Evolutionary conservation across 2,888 invertebrate genomes (phyloP), one percentile per base, ranked within the genome.

Genomic region (Lathronympha strigana): DNA sequence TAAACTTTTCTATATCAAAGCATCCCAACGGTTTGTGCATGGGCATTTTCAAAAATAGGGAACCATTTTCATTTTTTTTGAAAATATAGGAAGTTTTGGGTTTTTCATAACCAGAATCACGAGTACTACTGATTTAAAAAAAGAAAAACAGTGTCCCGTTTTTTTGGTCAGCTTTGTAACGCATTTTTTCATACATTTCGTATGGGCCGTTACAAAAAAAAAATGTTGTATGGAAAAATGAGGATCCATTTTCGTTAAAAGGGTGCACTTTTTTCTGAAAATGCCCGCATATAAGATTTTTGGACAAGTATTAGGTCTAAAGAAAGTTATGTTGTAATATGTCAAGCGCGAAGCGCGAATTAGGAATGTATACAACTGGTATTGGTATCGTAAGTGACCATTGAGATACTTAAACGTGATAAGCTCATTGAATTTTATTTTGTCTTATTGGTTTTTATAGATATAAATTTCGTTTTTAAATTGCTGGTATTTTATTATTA

Each of bases 331-430:
- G 8, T 36, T 23, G 38, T 15, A 55, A 53, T 38, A 40, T 9
- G 55, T 40, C 43, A 45, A 57, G 57, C 43, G 57, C 57, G 28
- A 45, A 40, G 57, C 43, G 54, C 54, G 15, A 19, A 28, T 31
- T 23, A 47, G 33, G 13, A 36, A 49, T 33, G 49, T 75, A 76
- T 73, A 71, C 70, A 71, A 73, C 68, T 4, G 73, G 23, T 23
- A 47, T 19, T 15, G 38, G 50, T 51, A 33, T 13, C 71, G 70
- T 81, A 84, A 61, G 79, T 69, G 63, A 78, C 66, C 71, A 72
- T 78, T 79, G 80, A 82, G 81, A 82, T 88, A 87, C 86, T 86
- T 87, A 88, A 77, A 80, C 72, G 80, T 84, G 81, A 84, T 84
- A 71, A 64, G 74, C 69, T 72, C 75, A 75, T 77, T 80, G 76